Conservation (phyloP, 2,888 invertebrate species). For the Cephus rjabovi region DNA sequence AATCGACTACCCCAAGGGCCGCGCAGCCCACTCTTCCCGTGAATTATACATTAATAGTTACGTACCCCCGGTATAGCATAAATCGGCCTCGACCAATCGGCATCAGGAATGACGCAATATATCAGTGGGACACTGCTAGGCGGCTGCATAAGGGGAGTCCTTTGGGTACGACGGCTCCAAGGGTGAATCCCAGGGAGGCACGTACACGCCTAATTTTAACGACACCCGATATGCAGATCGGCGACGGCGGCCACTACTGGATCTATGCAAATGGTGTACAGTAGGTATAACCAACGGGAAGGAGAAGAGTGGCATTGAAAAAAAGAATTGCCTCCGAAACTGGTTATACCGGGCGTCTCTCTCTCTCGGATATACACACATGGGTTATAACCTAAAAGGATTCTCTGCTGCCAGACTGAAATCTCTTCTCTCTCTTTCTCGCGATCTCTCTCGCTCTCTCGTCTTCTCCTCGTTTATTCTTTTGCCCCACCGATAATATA, state of each 20-base stretch:
- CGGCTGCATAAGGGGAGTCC: neutral
- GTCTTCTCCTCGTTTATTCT: neutral
- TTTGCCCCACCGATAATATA: neutral
- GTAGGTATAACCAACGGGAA: conserved; percentile 29
- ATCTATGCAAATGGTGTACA: conserved; percentile 60
- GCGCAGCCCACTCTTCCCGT: neutral
- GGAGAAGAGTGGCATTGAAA: conserved; percentile 35
- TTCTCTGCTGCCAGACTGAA: neutral
- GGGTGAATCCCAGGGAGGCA: conserved; percentile 24
- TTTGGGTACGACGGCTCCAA: neutral
- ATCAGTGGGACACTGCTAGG: conserved; percentile 8
- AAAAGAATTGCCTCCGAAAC: conserved; percentile 35
- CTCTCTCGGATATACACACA: conserved; percentile 32
- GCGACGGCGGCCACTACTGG: conserved; percentile 39
- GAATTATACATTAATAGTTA: conserved; percentile 34
- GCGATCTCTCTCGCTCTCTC: conserved; percentile 17
- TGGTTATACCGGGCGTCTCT: conserved; percentile 27
- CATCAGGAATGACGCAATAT: conserved; percentile 11
- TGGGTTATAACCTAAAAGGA: conserved; percentile 31
- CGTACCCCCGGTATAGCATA: neutral
- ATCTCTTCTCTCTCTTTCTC: neutral
- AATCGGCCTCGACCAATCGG: conserved; percentile 45
- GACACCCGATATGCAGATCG: conserved; percentile 65
- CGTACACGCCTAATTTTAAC: conserved; percentile 61
- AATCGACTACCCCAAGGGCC: neutral